phyloP scores from a whole-genome alignment of 35 echinoderm and acorn worm genomes.

The Stichopus chloronotus region DNA sequence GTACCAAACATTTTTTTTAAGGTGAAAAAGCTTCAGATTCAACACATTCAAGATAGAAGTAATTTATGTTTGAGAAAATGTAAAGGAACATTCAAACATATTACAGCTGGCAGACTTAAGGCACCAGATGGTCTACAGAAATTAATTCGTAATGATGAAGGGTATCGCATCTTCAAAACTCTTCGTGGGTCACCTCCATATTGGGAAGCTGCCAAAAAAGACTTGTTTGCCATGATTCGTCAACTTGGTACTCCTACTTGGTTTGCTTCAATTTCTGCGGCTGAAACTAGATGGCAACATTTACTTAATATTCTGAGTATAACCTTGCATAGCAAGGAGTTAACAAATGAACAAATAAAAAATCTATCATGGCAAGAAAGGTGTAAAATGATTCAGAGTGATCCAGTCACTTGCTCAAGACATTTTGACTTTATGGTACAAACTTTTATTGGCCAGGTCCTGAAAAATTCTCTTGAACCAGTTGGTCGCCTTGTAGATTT shows the following conservation, averaged over 20 bases:
- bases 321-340: conserved; percentile 34
- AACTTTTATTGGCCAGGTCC: conserved; percentile 46
- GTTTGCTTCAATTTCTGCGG: conserved; percentile 59
- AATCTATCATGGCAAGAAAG: conserved; percentile 67
- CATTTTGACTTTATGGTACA: conserved; percentile 63
- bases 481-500: conserved; percentile 49
- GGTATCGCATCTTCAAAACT: conserved; percentile 46
- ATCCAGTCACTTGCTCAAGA: conserved; percentile 68
- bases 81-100: neutral
- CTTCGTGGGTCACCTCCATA: conserved; percentile 58
- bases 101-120: neutral
- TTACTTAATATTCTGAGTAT: conserved; percentile 47
- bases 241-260: conserved; percentile 52
- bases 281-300: conserved; percentile 60
- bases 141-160: conserved; percentile 46
- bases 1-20: conserved; percentile 61
- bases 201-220: conserved; percentile 60
- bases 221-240: conserved; percentile 44
- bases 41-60: conserved; percentile 15
- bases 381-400: conserved; percentile 55
- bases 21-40: conserved; percentile 33
- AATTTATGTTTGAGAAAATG: conserved; percentile 1
- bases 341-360: conserved; percentile 4
- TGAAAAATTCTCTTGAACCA: conserved; percentile 50
- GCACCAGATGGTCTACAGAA: neutral